These are phyloP conservation scores for Macrobrachium rosenbergii DNA, from an alignment of 1,140 invertebrate species.

Conservation along the genomic window DNA sequence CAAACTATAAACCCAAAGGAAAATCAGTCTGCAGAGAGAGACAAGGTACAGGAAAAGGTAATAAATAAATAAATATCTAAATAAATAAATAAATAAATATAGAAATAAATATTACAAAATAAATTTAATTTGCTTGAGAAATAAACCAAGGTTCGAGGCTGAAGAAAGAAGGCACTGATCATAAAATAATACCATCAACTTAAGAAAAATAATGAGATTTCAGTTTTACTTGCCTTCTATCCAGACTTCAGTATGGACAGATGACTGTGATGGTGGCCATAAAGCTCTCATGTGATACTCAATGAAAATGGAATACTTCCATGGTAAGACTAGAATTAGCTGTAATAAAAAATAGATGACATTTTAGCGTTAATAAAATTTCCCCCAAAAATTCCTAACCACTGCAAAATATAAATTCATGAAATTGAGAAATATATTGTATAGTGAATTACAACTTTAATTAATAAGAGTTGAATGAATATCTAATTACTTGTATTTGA, in stretches of 20 bases:
- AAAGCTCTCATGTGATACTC: conserved; percentile 78
- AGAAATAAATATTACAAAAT: too few species aligned
- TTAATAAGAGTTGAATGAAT: not conserved
- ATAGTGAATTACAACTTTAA: not conserved
- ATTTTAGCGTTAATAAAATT: not conserved
- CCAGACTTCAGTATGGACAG: conserved; percentile 75
- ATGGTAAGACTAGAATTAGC: conserved; percentile 79
- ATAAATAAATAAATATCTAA: too few species aligned
- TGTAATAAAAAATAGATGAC: conserved; percentile 72
- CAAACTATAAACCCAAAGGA: too few species aligned
- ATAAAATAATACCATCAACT: not conserved
- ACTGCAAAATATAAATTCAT: not conserved
- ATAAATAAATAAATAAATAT: too few species aligned
- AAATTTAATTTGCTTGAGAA: too few species aligned
- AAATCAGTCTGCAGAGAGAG: too few species aligned
- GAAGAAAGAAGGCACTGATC: conserved; percentile 34
- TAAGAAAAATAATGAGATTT: not conserved
- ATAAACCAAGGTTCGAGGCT: too few species aligned
- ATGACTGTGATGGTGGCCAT: conserved; percentile 75
- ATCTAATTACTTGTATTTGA: conserved; percentile 45
- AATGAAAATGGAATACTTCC: conserved; percentile 82
- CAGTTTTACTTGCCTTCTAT: conserved; percentile 74
- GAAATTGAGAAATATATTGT: too few species aligned
- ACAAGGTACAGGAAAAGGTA: too few species aligned
- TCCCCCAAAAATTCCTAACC: not conserved